These are phyloP conservation scores for Coracopsis vasa DNA, from an alignment of 2,113 vertebrate species.

Conservation along the genomic window DNA sequence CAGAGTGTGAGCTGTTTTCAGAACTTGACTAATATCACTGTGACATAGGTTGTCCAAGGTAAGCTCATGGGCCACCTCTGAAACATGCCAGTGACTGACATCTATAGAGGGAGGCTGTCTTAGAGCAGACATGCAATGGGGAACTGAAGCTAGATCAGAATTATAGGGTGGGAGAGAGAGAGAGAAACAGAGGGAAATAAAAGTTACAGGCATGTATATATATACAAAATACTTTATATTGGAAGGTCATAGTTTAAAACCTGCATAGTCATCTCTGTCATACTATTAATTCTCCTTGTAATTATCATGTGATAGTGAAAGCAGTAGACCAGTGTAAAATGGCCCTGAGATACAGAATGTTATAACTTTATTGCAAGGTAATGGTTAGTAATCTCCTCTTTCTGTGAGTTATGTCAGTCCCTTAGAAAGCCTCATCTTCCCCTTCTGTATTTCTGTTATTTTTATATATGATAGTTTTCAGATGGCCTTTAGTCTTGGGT, in stretches of 20 bases:
- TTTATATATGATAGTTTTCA: not conserved
- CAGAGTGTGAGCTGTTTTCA: not conserved
- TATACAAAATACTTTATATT: not conserved
- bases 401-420: not conserved
- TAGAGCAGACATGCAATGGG: not conserved
- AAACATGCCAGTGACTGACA: fast-evolving
- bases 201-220: not conserved
- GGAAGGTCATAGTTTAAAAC: not conserved
- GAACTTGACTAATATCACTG: not conserved
- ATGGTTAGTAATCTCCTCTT: not conserved
- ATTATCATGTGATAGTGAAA: not conserved
- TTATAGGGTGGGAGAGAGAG: not conserved
- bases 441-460: not conserved
- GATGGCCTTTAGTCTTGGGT: not conserved
- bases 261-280: not conserved
- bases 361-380: not conserved
- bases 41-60: not conserved
- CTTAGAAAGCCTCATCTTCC: not conserved
- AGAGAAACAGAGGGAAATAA: not conserved
- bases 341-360: not conserved
- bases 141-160: not conserved
- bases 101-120: not conserved
- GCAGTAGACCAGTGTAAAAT: not conserved
- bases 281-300: not conserved
- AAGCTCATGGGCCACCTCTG: not conserved